Evolutionary conservation across 2,888 invertebrate species (phyloP).

Genomic region (Seira ritae): DNA sequence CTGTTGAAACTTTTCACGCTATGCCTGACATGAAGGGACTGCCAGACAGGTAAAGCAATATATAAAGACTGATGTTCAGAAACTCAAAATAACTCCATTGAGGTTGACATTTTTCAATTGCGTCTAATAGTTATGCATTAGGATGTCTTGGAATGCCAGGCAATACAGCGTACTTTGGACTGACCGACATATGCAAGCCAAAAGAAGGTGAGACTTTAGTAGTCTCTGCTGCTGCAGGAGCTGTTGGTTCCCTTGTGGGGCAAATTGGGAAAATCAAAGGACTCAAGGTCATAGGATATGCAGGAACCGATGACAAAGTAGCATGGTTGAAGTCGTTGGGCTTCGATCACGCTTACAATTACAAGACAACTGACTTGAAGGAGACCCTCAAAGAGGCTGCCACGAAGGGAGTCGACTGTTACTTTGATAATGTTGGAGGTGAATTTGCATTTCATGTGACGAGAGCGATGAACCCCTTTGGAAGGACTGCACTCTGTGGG

Average conservation of each 20-base stretch:
- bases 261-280: slow-evolving; percentile 86
- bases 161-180: slow-evolving; percentile 85
- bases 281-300: slow-evolving; percentile 83
- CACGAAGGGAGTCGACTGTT: slow-evolving; percentile 84
- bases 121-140: slow-evolving; percentile 48
- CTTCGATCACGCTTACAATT: slow-evolving; percentile 84
- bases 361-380: slow-evolving; percentile 80
- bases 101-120: no score
- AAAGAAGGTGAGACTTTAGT: slow-evolving; percentile 85
- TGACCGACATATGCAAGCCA: slow-evolving; percentile 83
- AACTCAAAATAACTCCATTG: no score
- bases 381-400: slow-evolving; percentile 80
- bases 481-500: slow-evolving; percentile 82
- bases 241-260: slow-evolving; percentile 86
- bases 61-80: neutral
- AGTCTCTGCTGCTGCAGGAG: slow-evolving; percentile 86
- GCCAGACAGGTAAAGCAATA: slow-evolving; percentile 20
- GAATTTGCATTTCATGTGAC: slow-evolving; percentile 77
- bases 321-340: slow-evolving; percentile 79
- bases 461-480: slow-evolving; percentile 79
- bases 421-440: slow-evolving; percentile 87
- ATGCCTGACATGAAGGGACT: slow-evolving; percentile 61
- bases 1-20: slow-evolving; percentile 31
- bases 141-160: slow-evolving; percentile 76
- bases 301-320: slow-evolving; percentile 84